Evolutionary conservation across 1,140 invertebrate species (phyloP), one percentile per base, ranked within the genome.

Genomic region (Formica selysi): DNA sequence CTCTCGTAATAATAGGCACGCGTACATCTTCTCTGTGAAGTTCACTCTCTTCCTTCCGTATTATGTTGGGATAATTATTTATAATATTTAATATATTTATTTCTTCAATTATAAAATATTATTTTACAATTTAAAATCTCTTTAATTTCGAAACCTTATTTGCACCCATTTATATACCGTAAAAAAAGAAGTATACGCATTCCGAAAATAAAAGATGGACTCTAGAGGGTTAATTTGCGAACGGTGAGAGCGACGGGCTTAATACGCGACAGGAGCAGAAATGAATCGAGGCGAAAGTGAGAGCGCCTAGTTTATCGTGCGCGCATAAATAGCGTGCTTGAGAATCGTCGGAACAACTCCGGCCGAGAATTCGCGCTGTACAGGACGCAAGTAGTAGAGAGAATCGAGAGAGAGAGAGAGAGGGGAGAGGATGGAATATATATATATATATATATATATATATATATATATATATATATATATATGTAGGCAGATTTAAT

Each of bases 401-500:
- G 86, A 41, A 41, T 41, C 38, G 44, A 11, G 44, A 48, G 11
- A 48, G 44, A 48, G 44, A 48, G 44, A 48, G 44, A 48, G 44
- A 16, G 44, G 16, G 13, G 13, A 51, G 13, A 48, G 44, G 13
- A 44, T 44, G 11, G 2, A 19, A 51, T 1, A 51, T 51, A 51
- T 51, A 51, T 51, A 44, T 44, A 44, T 44, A 44, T 41, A 41
- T 41, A 41, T 41, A 41, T 41, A 51, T 51, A 89, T 91, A 87
- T 92, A 91, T 89, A 51, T 51, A 44, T 44, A 44, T 44, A 44
- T 41, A 41, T 41, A 41, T 41, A 41, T 41, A 51, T 51, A 89
- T 91, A 87, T 92, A 91, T 89, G 90, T 92, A 93, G 94, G 93
- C 91, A 94, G 93, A 95, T 95, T 95, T 95, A 95, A 95, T 95